These are phyloP conservation scores for Megastigmus dorsalis DNA, from an alignment of 2,888 invertebrate species.

Conservation along the genomic window DNA sequence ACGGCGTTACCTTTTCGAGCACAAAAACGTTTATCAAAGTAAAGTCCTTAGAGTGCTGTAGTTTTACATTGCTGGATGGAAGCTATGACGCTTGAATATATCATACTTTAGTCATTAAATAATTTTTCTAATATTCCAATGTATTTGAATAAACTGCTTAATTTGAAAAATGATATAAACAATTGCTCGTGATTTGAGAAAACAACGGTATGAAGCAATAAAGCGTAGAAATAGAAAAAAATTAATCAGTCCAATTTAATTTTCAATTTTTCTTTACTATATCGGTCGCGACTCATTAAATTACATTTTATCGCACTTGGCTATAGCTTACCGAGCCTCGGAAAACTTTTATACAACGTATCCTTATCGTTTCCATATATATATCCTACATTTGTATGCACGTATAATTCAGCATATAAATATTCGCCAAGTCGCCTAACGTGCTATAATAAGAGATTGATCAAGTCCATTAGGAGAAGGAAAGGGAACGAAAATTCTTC, in stretches of 20 bases:
- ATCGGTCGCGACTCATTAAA: neutral
- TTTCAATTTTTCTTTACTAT: no score
- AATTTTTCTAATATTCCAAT: neutral
- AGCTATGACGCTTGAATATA: neutral
- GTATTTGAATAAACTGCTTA: no score
- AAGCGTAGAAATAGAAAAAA: neutral
- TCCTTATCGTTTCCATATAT: slow-evolving; percentile 25
- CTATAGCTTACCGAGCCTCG: slow-evolving; percentile 1
- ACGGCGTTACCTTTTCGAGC: neutral
- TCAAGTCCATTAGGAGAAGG: neutral
- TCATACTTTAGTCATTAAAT: neutral
- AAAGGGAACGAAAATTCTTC: neutral
- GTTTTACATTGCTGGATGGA: neutral
- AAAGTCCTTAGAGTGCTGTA: neutral
- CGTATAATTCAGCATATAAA: neutral
- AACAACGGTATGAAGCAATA: no score
- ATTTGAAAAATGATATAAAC: no score
- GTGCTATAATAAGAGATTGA: neutral
- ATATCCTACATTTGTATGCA: slow-evolving; percentile 27
- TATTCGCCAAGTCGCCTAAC: neutral
- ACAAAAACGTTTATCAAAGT: slow-evolving; percentile 36
- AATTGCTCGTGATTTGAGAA: no score
- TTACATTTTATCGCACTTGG: neutral
- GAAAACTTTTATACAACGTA: neutral
- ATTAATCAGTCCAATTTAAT: neutral